phyloP scores from a whole-genome alignment of 2,888 invertebrate genomes.

The Piscicola geometra region DNA sequence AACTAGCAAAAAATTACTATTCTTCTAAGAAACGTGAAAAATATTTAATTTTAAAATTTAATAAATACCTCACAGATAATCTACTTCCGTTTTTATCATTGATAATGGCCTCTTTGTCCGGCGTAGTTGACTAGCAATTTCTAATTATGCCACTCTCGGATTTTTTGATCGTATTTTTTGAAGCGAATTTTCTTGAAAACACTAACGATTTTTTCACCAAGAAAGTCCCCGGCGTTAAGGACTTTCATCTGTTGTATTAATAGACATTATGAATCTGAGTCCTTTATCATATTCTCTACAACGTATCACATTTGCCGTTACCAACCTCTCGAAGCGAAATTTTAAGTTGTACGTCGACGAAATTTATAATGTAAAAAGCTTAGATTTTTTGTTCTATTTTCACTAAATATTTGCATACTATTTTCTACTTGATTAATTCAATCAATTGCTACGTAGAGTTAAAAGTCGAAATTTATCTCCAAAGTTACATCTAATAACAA shows the following conservation, averaged over 20 bases:
- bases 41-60: too few species aligned
- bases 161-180: neutral
- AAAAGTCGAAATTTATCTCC: neutral
- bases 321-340: constrained; percentile 91
- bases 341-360: constrained; percentile 82
- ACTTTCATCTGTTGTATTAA: constrained; percentile 78
- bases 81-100: constrained; percentile 15
- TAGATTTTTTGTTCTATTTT: neutral
- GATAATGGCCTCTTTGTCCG: neutral
- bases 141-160: neutral
- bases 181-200: neutral
- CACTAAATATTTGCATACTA: neutral
- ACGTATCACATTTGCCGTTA: constrained; percentile 95
- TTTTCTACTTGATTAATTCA: neutral
- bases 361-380: constrained; percentile 75
- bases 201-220: constrained; percentile 1
- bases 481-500: neutral
- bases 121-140: neutral
- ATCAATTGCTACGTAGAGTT: neutral
- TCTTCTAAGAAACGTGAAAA: too few species aligned
- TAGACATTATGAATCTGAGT: constrained; percentile 68
- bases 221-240: constrained; percentile 88
- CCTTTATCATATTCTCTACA: constrained; percentile 96
- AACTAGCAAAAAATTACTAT: too few species aligned
- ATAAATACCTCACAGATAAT: too few species aligned